Evolutionary conservation across 1,140 invertebrate genomes (phyloP).

Genomic region (Episyrphus balteatus): DNA sequence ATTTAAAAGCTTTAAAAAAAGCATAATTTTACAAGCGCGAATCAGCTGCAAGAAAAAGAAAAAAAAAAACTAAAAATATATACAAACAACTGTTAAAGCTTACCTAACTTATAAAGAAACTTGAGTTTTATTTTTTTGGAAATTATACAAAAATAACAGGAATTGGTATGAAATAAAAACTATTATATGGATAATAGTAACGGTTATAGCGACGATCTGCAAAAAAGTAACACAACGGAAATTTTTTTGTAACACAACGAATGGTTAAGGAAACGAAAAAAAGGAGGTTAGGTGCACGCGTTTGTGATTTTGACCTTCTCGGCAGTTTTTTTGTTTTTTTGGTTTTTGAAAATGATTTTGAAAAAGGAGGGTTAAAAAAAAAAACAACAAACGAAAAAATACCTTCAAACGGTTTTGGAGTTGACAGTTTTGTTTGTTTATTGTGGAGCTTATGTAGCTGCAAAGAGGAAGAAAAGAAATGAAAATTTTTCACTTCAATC

Average conservation of each 20-base stretch:
- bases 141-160: constrained; percentile 22
- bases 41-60: constrained; percentile 1
- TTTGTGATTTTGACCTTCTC: too few species aligned
- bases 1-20: background rate
- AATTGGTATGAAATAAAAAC: constrained; percentile 22
- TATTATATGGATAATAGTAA: constrained; percentile 11
- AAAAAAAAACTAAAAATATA: background rate
- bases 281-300: too few species aligned
- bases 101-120: constrained; percentile 1
- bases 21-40: background rate
- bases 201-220: background rate
- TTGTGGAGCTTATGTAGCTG: too few species aligned
- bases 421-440: too few species aligned
- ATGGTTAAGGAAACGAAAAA: too few species aligned
- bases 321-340: too few species aligned
- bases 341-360: too few species aligned
- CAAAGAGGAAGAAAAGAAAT: too few species aligned
- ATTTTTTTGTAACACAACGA: background rate
- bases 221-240: background rate
- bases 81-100: background rate
- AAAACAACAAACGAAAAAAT: too few species aligned
- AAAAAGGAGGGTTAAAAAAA: too few species aligned
- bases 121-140: background rate
- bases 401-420: too few species aligned
- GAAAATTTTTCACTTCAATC: too few species aligned